Percentiles rank a stretch among this genome's conserved stretches.
Conservation (phyloP, 1,140 invertebrate genomes). For the Heliconius congener region DNA sequence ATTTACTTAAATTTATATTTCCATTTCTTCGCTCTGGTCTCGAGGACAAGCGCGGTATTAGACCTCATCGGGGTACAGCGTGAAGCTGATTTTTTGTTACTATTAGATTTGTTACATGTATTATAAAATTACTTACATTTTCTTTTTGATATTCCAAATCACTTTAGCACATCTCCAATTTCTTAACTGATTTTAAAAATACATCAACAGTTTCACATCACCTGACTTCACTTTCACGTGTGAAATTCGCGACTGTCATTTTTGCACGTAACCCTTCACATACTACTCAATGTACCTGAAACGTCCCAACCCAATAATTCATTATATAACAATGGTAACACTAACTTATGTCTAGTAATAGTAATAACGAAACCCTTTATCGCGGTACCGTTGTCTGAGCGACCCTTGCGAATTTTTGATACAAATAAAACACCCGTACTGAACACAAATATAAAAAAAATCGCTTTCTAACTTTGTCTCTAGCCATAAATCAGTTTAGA, state of each 20-base stretch:
- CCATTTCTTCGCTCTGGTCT: too few relatives aligned
- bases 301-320: slow-evolving; percentile 79
- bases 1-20: too few relatives aligned
- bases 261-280: slow-evolving; percentile 76
- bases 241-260: slow-evolving; percentile 72
- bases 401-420: slow-evolving; percentile 77
- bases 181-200: not conserved
- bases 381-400: slow-evolving; percentile 60
- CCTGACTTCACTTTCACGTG: slow-evolving; percentile 74
- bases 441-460: slow-evolving; percentile 78
- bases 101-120: not conserved
- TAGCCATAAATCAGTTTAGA: slow-evolving; percentile 73
- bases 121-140: not conserved
- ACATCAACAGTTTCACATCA: slow-evolving; percentile 33
- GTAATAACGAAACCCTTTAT: slow-evolving; percentile 74
- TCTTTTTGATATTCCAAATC: not conserved
- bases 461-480: slow-evolving; percentile 71
- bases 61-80: too few relatives aligned
- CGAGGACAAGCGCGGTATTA: too few relatives aligned
- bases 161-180: not conserved
- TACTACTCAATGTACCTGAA: slow-evolving; percentile 77
- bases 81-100: too few relatives aligned
- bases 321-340: slow-evolving; percentile 75
- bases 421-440: slow-evolving; percentile 78
- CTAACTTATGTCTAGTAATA: slow-evolving; percentile 75